Base-by-base conservation (phyloP, 1,140 invertebrate species). In the Ostrea denselamellosa region DNA sequence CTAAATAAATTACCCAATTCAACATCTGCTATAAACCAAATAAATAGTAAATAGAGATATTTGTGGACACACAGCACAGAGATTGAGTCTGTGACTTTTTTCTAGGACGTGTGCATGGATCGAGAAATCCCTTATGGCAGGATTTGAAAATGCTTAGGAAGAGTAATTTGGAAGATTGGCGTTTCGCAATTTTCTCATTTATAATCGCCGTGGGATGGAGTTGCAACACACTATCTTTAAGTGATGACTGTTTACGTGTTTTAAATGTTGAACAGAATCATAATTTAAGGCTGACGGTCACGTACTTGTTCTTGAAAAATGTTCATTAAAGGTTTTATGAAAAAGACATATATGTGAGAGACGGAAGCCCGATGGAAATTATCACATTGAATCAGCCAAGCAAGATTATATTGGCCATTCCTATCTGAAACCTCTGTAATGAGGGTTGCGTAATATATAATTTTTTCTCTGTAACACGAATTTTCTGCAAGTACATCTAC, bases 271-370 rank as follows among this genome's bases (percentile, higher is more conserved):
- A 34, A 9, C 25, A 14, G 28, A 14, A 7, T 28, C 68, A 9
- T 22, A 14, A 44, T 77, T 77, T 28, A 77, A 28, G 22, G 68
- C 68, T 34, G 0, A 58, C 22, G 28, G 68, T 77, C 25, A 28
- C 14, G 22, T 34, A 77, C 22, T 28, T 14, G 8, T 25, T 77
- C 25, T 28, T 8, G 25, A 17, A 77, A 28, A 14, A 77, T 77
- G 68, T 77, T 77, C 68, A 77, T 77, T 77, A 77, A 77, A 28
- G 25, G 68, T 25, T 77, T n/a, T 77, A 14, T 77, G 28, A 10
- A 77, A 77, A 34, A 12, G 28, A 77, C 68, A 34, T 28, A 25
- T 34, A 28, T 25, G 0, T 28, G 25, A 34, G 12, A 34, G 68
- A 77, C 68, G 8, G 28, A 34, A 25, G 12, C 68, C 25, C 68